phyloP scores from a whole-genome alignment of 2,797 vertebrate genomes.

The Pseudochirops cupreus region DNA sequence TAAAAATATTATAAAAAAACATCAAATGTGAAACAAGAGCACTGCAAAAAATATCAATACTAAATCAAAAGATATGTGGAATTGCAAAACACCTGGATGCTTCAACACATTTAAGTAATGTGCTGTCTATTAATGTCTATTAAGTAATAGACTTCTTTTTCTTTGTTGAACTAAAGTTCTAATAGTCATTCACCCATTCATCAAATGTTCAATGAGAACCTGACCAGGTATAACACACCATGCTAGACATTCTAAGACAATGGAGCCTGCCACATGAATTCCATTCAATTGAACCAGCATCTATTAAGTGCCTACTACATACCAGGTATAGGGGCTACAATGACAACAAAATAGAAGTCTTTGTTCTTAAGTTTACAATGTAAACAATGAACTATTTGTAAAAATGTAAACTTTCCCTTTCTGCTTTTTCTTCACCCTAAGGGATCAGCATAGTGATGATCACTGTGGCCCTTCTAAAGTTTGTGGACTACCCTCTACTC shows the following conservation, averaged over 20 bases:
- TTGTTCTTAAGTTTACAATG: background rate
- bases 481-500: background rate
- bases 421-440: background rate
- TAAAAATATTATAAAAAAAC: background rate
- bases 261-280: background rate
- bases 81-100: constrained; percentile 68
- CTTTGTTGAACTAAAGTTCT: background rate
- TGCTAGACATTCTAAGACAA: background rate
- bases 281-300: background rate
- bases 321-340: background rate
- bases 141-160: background rate
- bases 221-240: background rate
- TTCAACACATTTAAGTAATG: background rate
- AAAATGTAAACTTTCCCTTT: background rate
- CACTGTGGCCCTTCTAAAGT: background rate
- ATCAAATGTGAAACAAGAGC: background rate
- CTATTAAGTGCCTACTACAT: background rate
- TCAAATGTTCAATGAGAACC: constrained; percentile 53
- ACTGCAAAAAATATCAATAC: background rate
- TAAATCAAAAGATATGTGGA: constrained; percentile 66
- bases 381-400: background rate
- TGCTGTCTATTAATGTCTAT: too few species aligned
- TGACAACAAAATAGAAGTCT: background rate
- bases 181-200: constrained; percentile 13
- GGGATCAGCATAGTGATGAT: background rate